phyloP scores from a whole-genome alignment of 2,797 vertebrate genomes.

The Lithobates sylvaticus region DNA sequence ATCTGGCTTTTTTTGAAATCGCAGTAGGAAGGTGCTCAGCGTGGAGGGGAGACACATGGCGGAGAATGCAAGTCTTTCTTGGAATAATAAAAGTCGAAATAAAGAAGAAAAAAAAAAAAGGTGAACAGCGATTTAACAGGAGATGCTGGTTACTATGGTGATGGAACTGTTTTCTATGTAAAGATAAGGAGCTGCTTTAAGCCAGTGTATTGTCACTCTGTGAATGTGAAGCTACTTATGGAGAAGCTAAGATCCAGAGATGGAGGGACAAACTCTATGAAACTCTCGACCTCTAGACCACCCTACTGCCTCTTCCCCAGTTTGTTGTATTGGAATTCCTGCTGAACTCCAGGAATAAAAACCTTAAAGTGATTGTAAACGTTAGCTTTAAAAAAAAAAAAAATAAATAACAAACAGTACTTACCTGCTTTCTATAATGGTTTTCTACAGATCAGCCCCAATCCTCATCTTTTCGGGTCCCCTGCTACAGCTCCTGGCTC shows the following conservation, averaged over 20 bases:
- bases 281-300: not conserved
- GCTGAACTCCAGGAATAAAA: too few relatives aligned
- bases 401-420: too few relatives aligned
- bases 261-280: not conserved
- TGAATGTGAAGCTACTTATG: slow-evolving; percentile 29
- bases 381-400: too few relatives aligned
- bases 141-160: slow-evolving; percentile 41
- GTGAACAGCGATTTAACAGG: slow-evolving; percentile 35
- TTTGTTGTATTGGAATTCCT: too few relatives aligned
- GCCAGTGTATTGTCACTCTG: not conserved
- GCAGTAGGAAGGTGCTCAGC: slow-evolving; percentile 4
- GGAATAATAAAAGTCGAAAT: slow-evolving; percentile 24
- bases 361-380: too few relatives aligned
- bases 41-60: not conserved
- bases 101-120: not conserved
- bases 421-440: too few relatives aligned
- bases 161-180: slow-evolving; percentile 13
- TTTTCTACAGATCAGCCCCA: too few relatives aligned
- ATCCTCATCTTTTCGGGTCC: too few relatives aligned
- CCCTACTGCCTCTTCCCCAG: too few relatives aligned
- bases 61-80: slow-evolving; percentile 15
- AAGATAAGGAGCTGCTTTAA: slow-evolving; percentile 27
- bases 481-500: too few relatives aligned
- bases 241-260: not conserved
- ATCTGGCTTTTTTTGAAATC: slow-evolving; percentile 1